Conservation (phyloP, 1,140 invertebrate genomes). For the Drosophila tani region DNA sequence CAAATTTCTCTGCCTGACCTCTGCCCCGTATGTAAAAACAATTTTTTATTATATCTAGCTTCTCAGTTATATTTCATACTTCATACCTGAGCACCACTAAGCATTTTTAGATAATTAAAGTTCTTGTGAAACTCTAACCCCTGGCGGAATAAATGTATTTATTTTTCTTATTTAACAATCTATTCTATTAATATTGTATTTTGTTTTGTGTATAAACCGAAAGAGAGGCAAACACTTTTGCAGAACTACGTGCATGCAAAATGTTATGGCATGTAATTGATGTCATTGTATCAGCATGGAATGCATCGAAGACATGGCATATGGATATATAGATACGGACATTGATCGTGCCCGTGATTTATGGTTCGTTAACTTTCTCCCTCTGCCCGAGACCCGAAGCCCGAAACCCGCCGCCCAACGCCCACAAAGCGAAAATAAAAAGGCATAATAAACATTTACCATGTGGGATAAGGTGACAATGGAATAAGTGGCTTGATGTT, state of each 20-base stretch:
- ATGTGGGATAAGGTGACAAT: slow-evolving; percentile 58
- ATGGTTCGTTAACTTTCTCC: slow-evolving; percentile 58
- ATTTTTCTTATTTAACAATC: too few relatives aligned
- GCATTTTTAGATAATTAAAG: too few relatives aligned
- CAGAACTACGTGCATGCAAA: slow-evolving; percentile 61
- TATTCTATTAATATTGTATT: neutral
- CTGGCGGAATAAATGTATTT: too few relatives aligned
- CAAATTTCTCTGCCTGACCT: too few relatives aligned
- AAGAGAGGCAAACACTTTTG: slow-evolving; percentile 11
- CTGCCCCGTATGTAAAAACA: too few relatives aligned
- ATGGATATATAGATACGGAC: slow-evolving; percentile 53
- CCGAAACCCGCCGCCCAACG: neutral
- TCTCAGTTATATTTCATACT: too few relatives aligned
- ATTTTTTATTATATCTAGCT: too few relatives aligned
- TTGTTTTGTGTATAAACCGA: neutral
- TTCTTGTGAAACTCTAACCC: too few relatives aligned
- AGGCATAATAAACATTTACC: slow-evolving; percentile 45
- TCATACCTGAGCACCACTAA: too few relatives aligned
- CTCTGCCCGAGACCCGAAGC: neutral
- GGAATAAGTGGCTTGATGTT: slow-evolving; percentile 51
- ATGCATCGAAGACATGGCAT: slow-evolving; percentile 55
- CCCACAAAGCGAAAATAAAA: slow-evolving; percentile 27
- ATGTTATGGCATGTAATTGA: slow-evolving; percentile 70
- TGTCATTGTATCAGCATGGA: slow-evolving; percentile 60
- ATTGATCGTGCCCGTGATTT: slow-evolving; percentile 68